phyloP scores from a whole-genome alignment of 2,888 invertebrate species.

The Coecobrya sp. region DNA sequence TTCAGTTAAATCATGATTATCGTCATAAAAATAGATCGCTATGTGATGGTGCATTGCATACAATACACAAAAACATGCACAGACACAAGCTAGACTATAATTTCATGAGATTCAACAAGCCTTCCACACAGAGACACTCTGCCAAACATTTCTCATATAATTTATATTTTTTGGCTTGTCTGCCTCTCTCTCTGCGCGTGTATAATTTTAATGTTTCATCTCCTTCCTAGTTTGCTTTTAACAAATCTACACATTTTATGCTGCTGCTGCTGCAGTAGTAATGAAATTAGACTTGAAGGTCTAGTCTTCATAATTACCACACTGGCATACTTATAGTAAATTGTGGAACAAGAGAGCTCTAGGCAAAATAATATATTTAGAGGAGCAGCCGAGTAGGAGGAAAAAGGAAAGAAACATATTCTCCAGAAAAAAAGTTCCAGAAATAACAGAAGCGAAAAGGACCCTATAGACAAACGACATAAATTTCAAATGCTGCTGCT shows the following conservation, averaged over 20 bases:
- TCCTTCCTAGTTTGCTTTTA: no score
- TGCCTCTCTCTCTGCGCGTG: background rate
- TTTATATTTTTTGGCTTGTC: background rate
- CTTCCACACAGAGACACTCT: no score
- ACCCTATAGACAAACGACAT: constrained; percentile 51
- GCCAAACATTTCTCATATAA: background rate
- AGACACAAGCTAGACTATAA: no score
- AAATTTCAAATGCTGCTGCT: constrained; percentile 39
- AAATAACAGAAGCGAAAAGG: constrained; percentile 31
- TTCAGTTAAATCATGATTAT: constrained; percentile 10
- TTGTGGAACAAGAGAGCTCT: background rate
- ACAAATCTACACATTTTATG: no score
- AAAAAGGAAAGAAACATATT: background rate
- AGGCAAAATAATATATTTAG: background rate
- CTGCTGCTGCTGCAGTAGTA: background rate
- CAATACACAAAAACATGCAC: no score
- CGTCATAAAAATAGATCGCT: constrained; percentile 1
- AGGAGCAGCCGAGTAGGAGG: no score
- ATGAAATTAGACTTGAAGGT: constrained; percentile 19
- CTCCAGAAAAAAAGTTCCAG: constrained; percentile 8
- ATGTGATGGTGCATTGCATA: no score
- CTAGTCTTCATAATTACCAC: background rate
- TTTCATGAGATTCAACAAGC: no score
- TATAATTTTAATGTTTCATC: constrained; percentile 31
- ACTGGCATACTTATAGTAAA: background rate